Base-by-base conservation (phyloP, 2,797 vertebrate genomes). In the Cossypha heuglini region DNA sequence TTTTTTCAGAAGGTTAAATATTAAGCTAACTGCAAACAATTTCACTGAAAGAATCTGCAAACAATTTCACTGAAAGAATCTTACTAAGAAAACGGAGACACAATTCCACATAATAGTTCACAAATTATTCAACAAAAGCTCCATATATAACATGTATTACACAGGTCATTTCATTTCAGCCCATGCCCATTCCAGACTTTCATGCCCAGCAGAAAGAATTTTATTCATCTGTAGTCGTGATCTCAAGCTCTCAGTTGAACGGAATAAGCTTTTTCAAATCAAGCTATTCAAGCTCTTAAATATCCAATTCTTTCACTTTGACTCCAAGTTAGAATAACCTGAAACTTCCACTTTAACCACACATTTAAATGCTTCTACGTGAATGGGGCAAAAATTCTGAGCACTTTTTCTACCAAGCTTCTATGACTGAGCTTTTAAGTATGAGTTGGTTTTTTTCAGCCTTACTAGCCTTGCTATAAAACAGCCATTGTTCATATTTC, bases 401-500 rank as follows among this genome's bases (percentile, higher is more conserved):
- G 51, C 35, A 90, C 13, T 26, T 91, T 80, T 86, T 62, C 37
- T 62, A 55, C 33, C 0, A 0, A 71, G 28, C 20, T 75, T 72
- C 31, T 49, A n/a, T 1, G 5, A 93, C 37, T 68, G 82, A 72
- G 29, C 55, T 84, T 80, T 92, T 83, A 88, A 82, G 29, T 40
- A 66, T 8, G 14, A 8, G 4, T 6, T 16, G 5, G 0, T 59
- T 31, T 21, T 71, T 84, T 81, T 49, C 7, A 75, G 55, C 38
- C 38, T 77, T 78, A 51, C 18, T 75, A 72, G 58, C 19, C 68
- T 57, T 49, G 46, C 28, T 78, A 86, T 77, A 89, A 83, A 96
- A 96, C 67, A 61, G 28, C 28, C 58, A 75, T 59, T 96, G 87
- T 84, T 96, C 82, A 4, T 84, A 84, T 91, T 88, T 90, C 76